phyloP scores from a whole-genome alignment of 2,113 vertebrate species.

The Coptodon rendalli region DNA sequence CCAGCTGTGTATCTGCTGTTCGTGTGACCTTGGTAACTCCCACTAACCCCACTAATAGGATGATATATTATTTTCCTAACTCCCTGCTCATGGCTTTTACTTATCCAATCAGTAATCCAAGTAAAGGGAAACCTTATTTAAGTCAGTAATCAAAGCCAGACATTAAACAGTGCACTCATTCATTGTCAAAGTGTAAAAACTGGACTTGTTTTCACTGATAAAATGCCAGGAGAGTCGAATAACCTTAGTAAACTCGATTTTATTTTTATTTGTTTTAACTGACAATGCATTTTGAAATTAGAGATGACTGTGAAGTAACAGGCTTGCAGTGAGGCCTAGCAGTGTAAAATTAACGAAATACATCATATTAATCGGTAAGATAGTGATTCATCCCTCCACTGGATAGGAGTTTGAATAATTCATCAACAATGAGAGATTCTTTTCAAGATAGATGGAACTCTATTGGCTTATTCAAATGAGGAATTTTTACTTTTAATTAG shows the following conservation, averaged over 20 bases:
- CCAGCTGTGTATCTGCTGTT: background rate
- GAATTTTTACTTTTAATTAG: background rate
- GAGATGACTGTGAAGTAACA: background rate
- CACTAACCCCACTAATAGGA: background rate
- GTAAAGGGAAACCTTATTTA: constrained; percentile 11
- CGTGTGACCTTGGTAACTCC: background rate
- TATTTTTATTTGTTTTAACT: background rate
- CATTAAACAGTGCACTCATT: constrained; percentile 1
- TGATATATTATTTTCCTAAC: constrained; percentile 21
- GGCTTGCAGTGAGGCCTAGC: background rate
- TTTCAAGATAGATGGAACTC: background rate
- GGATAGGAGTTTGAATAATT: background rate
- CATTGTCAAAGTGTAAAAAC: background rate
- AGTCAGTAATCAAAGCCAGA: constrained; percentile 14
- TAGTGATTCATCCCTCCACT: background rate
- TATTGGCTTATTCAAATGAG: background rate
- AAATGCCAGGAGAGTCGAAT: background rate
- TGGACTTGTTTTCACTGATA: background rate
- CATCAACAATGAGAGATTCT: background rate
- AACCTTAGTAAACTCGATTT: background rate
- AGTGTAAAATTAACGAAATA: background rate
- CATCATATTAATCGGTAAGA: background rate
- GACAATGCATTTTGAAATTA: background rate
- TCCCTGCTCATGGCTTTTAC: background rate
- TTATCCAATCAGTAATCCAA: constrained; percentile 12